A percentile compares a stretch with the other conserved stretches of the same genome.
Evolutionary conservation across 2,113 vertebrate genomes (phyloP).

Genomic region (Pluvialis apricaria): DNA sequence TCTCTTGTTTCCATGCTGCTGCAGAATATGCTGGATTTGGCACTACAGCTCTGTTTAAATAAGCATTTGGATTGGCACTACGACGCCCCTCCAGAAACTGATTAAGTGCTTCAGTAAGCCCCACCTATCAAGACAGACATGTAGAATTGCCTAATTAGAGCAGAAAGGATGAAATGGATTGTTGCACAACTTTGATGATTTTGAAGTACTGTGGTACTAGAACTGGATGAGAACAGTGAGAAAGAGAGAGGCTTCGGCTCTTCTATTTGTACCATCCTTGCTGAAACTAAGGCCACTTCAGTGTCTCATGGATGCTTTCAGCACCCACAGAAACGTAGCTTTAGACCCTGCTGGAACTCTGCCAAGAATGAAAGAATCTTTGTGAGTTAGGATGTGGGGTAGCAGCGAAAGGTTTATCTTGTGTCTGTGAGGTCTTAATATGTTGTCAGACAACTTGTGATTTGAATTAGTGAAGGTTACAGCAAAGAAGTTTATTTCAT

Average conservation of each 20-base stretch:
- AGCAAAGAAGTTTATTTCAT: not conserved
- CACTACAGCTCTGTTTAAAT: constrained; percentile 37
- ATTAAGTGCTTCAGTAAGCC: constrained; percentile 58
- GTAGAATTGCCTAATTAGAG: constrained; percentile 46
- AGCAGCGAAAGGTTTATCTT: not conserved
- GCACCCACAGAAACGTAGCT: not conserved
- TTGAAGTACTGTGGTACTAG: constrained; percentile 1
- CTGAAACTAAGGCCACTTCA: not conserved
- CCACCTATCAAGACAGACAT: constrained; percentile 45
- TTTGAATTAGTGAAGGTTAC: not conserved
- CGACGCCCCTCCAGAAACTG: constrained; percentile 49
- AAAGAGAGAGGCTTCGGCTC: not conserved
- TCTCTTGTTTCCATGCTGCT: constrained; percentile 52
- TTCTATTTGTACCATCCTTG: not conserved
- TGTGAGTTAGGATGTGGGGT: not conserved
- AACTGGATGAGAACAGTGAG: not conserved
- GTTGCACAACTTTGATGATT: constrained; percentile 20
- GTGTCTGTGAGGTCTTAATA: not conserved
- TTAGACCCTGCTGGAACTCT: not conserved
- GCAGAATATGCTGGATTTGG: constrained; percentile 51
- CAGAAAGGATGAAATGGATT: constrained; percentile 36
- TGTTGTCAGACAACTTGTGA: not conserved
- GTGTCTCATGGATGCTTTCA: not conserved
- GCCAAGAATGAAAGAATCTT: not conserved
- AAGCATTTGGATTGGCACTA: constrained; percentile 18